These are phyloP conservation scores for Trogon surrucura DNA, from an alignment of 2,113 vertebrate genomes.

Conservation along the genomic window DNA sequence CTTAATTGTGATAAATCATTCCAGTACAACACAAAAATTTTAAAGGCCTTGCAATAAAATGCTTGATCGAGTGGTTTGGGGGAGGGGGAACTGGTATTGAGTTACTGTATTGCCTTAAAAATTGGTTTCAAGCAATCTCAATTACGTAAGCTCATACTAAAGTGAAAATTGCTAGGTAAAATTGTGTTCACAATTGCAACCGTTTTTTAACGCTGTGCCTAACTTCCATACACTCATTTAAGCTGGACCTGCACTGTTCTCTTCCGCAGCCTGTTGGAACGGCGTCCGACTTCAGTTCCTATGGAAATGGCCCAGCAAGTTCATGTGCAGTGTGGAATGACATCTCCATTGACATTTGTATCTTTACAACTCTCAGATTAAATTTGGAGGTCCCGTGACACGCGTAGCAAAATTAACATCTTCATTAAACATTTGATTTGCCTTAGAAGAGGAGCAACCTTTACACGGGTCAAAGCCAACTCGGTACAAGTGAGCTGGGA, in stretches of 20 bases:
- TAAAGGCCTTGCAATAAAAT: background rate
- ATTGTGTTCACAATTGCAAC: background rate
- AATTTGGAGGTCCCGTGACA: background rate
- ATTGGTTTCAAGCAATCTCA: background rate
- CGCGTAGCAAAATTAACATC: background rate
- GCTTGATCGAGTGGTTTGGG: background rate
- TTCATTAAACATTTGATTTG: background rate
- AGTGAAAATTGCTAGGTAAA: background rate
- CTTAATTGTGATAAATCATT: background rate
- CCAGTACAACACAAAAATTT: background rate
- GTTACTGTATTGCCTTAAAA: background rate
- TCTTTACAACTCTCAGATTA: background rate
- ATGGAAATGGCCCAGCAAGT: background rate
- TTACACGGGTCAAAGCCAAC: background rate
- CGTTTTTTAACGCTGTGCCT: background rate
- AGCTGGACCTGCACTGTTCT: background rate
- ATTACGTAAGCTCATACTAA: background rate
- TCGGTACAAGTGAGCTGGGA: background rate
- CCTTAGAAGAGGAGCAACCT: background rate
- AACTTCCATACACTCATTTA: background rate
- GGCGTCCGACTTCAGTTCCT: background rate
- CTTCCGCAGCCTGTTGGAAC: background rate
- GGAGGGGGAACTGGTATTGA: background rate
- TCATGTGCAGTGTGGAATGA: background rate
- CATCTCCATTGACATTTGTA: background rate